A percentile compares a stretch with the other conserved stretches of the same genome.
Conservation (phyloP, 2,797 vertebrate species). For the Pteronotus mesoamericanus region DNA sequence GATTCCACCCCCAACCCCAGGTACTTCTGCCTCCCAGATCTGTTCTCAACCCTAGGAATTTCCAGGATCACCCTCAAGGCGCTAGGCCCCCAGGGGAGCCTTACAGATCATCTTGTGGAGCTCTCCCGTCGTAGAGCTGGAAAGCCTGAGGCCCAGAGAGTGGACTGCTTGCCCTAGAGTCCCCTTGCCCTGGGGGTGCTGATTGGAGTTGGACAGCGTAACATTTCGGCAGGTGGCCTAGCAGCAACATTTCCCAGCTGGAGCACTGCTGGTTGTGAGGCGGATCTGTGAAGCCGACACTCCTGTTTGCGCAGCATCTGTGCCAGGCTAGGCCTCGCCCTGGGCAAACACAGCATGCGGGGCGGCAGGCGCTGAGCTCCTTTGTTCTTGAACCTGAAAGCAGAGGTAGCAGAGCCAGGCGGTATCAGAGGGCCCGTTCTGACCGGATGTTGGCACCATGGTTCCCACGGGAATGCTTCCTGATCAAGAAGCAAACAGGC, state of each 20-base stretch:
- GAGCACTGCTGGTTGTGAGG: slow-evolving; percentile 25
- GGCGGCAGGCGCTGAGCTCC: slow-evolving; percentile 53
- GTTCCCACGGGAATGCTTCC: slow-evolving; percentile 70
- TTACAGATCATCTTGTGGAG: neutral
- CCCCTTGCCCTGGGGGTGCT: neutral
- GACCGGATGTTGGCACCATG: slow-evolving; percentile 73
- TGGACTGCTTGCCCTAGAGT: neutral
- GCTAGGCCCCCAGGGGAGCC: too few species aligned
- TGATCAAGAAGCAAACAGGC: slow-evolving; percentile 39
- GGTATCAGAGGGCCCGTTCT: slow-evolving; percentile 55
- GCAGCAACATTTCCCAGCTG: slow-evolving; percentile 22
- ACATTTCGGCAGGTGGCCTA: slow-evolving; percentile 47
- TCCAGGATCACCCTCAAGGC: too few species aligned
- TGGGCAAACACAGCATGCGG: slow-evolving; percentile 72
- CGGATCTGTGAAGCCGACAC: slow-evolving; percentile 44
- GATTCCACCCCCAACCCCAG: neutral
- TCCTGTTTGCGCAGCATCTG: slow-evolving; percentile 72
- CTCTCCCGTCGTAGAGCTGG: neutral
- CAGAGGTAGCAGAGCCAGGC: neutral
- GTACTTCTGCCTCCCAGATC: neutral
- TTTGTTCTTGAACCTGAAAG: slow-evolving; percentile 70
- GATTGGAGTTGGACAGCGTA: neutral
- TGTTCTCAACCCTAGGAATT: neutral
- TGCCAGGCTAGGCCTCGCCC: slow-evolving; percentile 71
- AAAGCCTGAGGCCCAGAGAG: neutral